Evolutionary conservation across 2,797 vertebrate genomes (phyloP), one percentile per base, ranked within the genome.

Genomic region (Choloepus didactylus): DNA sequence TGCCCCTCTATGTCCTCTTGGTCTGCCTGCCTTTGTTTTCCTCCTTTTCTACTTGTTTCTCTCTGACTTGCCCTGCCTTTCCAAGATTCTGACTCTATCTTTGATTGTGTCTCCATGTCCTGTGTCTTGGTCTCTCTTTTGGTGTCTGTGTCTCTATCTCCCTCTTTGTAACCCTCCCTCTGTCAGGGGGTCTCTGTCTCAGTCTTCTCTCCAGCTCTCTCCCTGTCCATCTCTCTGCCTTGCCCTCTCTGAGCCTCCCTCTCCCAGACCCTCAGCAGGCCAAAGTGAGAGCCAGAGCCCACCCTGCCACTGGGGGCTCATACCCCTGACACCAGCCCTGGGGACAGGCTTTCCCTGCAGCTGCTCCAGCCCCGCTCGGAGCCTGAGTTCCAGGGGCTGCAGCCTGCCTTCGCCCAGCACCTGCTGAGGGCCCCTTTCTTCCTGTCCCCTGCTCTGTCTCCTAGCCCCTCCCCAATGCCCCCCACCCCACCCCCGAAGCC

Each of bases 211-310:
- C 19, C 6, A 41, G 44, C 31, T 23, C 9, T 15, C 38, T 35
- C 23, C 25, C 21, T 10, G 38, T 25, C 69, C 67, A 38, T 27
- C 21, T 49, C 41, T 66, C 12, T 5, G 69, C 38, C 31, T 67
- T 60, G 69, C 62, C 62, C 21, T 70, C 77, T 88, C 77, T 27
- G 77, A 92, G 91, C 14, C 0, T 62, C 90, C n/a, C 88, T 89
- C 76, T 86, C 92, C 84, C 80, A 1, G 86, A 0, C 46, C 87
- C 35, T 35, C 66, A 38, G 46, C 41, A 41, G 51, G n/a, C 81
- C 54, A n/a, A 7, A 23, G 19, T 91, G 46, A 4, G 0, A 97
- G 95, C 70, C 49, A n/a, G 59, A 44, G 64, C 54, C 69, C 66
- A 15, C 14, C 49, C 66, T 5, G 4, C n/a, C 6, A 5, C 41